Evolutionary conservation across 2,797 vertebrate genomes (phyloP).

Genomic region (Epinephelus malabaricus): DNA sequence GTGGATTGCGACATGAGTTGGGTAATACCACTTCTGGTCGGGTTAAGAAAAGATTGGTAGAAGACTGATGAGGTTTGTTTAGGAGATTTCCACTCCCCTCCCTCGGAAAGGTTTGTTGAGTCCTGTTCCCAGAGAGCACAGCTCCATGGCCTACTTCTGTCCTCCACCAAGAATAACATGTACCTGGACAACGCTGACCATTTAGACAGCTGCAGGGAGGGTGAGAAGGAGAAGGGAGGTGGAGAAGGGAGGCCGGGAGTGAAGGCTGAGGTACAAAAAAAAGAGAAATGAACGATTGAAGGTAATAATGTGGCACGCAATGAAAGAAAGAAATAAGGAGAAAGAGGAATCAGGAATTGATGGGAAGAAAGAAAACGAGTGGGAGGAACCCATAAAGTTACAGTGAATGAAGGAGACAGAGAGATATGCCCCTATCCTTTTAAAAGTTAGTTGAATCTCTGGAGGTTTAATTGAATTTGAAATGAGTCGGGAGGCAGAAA

Average conservation of each 20-base stretch:
- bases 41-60: slow-evolving; percentile 74
- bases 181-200: slow-evolving; percentile 75
- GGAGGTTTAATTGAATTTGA: slow-evolving; percentile 85
- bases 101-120: slow-evolving; percentile 61
- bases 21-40: slow-evolving; percentile 57
- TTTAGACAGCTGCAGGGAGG: slow-evolving; percentile 79
- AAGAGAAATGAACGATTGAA: slow-evolving; percentile 39
- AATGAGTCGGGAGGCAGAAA: slow-evolving; percentile 79
- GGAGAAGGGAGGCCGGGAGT: slow-evolving; percentile 9
- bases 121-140: slow-evolving; percentile 73
- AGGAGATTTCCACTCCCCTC: slow-evolving; percentile 52
- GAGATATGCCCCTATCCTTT: slow-evolving; percentile 79
- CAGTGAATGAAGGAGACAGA: slow-evolving; percentile 75
- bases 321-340: slow-evolving; percentile 48
- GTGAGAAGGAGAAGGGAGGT: slow-evolving; percentile 2
- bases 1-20: slow-evolving; percentile 40
- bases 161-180: slow-evolving; percentile 79
- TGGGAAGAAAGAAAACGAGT: slow-evolving; percentile 52
- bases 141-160: slow-evolving; percentile 71
- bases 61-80: slow-evolving; percentile 74
- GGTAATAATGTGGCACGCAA: slow-evolving; percentile 59
- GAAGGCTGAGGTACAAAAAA: slow-evolving; percentile 37
- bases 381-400: slow-evolving; percentile 72
- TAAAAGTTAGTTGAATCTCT: slow-evolving; percentile 85
- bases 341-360: slow-evolving; percentile 46